A percentile compares a stretch with the other conserved stretches of the same genome.
These are phyloP conservation scores for Bombus impatiens DNA, from an alignment of 1,140 invertebrate genomes.

Conservation along the genomic window DNA sequence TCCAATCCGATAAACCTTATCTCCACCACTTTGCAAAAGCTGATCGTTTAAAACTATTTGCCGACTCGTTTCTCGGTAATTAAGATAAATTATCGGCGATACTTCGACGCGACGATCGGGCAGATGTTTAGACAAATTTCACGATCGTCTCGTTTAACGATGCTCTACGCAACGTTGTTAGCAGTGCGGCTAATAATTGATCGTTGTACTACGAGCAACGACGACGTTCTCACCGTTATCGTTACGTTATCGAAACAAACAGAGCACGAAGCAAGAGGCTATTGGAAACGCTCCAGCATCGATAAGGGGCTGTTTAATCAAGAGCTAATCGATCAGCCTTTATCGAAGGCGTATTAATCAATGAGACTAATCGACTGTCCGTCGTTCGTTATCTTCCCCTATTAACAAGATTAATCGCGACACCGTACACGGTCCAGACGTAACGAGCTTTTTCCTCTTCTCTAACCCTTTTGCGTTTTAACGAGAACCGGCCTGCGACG, in stretches of 20 bases:
- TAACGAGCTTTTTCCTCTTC: background rate
- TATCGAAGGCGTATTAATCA: constrained; percentile 1
- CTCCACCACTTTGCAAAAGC: no score
- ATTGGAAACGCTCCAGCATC: background rate
- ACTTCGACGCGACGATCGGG: background rate
- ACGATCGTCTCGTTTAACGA: background rate
- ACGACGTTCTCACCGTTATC: background rate
- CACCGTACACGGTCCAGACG: background rate
- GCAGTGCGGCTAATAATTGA: background rate
- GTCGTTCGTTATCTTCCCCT: background rate
- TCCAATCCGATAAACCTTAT: background rate
- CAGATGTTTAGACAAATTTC: background rate
- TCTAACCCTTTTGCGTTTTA: background rate
- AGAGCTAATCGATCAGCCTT: constrained; percentile 1
- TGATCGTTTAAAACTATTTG: background rate
- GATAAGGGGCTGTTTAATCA: background rate
- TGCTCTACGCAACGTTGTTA: background rate
- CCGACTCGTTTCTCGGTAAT: background rate
- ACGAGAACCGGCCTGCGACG: background rate
- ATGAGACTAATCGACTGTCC: constrained; percentile 8
- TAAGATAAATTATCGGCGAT: background rate
- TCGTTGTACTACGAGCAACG: background rate
- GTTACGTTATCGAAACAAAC: background rate
- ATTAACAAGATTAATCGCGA: background rate
- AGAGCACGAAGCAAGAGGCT: background rate